Evolutionary conservation across 2,888 invertebrate genomes (phyloP).

Genomic region (Spatulosminthurus flaviceps): DNA sequence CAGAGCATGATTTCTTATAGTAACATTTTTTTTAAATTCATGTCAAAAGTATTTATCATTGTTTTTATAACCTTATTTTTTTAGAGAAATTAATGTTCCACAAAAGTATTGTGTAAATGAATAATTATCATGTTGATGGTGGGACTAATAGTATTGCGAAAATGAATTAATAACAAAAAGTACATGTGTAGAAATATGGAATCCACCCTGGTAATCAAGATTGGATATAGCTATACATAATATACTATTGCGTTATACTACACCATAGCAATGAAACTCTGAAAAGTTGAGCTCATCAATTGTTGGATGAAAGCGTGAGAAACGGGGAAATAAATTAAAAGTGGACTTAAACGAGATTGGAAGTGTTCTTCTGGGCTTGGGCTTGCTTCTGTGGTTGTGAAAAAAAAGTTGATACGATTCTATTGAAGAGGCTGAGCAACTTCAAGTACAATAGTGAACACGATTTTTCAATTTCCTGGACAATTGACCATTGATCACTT

Average conservation of each 20-base stretch:
- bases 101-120: no score
- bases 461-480: conserved; percentile 62
- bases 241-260: not conserved
- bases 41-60: no score
- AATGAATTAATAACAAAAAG: no score
- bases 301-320: conserved; percentile 29
- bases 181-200: no score
- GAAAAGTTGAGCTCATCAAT: not conserved
- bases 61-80: no score
- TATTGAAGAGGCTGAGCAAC: conserved; percentile 38
- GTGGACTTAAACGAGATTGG: conserved; percentile 35
- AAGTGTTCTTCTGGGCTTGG: conserved; percentile 20
- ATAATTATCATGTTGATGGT: no score
- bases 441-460: conserved; percentile 48
- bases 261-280: not conserved
- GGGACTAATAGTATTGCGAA: no score
- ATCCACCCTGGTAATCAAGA: no score
- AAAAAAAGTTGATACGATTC: conserved; percentile 43
- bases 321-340: conserved; percentile 42
- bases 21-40: no score
- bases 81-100: no score
- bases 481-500: conserved; percentile 63
- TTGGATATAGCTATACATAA: no score
- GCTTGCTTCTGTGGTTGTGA: not conserved
- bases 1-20: no score